Percentiles rank a stretch among this genome's conserved stretches.
Conservation (phyloP, 2,888 invertebrate species). For the Sicus ferrugineus region DNA sequence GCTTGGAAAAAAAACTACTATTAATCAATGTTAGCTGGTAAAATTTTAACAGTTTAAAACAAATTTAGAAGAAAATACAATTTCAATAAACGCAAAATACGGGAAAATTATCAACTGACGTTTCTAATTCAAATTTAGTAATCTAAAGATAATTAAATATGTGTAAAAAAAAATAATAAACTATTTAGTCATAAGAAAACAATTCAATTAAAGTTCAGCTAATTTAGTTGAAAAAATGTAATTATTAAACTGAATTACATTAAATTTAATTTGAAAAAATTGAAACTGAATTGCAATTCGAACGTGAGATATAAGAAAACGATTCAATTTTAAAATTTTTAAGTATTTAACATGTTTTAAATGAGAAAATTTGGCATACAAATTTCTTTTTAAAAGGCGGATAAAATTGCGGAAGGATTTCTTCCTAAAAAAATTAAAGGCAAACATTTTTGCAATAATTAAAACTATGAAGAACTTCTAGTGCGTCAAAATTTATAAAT, state of each 20-base stretch:
- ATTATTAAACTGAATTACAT: too few species aligned
- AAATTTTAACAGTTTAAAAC: constrained; percentile 14
- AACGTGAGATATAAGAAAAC: neutral
- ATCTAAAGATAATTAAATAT: neutral
- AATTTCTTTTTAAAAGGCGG: neutral
- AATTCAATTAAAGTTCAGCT: too few species aligned
- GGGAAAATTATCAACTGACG: too few species aligned
- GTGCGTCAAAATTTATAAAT: too few species aligned
- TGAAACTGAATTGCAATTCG: neutral
- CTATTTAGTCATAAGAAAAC: neutral
- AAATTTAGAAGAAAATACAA: too few species aligned
- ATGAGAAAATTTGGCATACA: neutral
- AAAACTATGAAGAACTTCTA: constrained; percentile 23
- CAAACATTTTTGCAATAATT: constrained; percentile 25
- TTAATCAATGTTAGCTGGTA: constrained; percentile 14
- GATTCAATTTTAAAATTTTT: neutral
- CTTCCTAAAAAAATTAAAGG: constrained; percentile 22
- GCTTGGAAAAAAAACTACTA: neutral
- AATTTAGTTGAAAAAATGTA: too few species aligned
- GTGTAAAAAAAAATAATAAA: neutral
- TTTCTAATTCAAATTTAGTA: constrained; percentile 11
- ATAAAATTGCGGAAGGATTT: constrained; percentile 2
- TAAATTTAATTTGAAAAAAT: too few species aligned
- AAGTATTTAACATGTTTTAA: neutral
- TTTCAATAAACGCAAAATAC: too few species aligned